Conservation (phyloP, 1,140 invertebrate genomes). For the Orius laevigatus region DNA sequence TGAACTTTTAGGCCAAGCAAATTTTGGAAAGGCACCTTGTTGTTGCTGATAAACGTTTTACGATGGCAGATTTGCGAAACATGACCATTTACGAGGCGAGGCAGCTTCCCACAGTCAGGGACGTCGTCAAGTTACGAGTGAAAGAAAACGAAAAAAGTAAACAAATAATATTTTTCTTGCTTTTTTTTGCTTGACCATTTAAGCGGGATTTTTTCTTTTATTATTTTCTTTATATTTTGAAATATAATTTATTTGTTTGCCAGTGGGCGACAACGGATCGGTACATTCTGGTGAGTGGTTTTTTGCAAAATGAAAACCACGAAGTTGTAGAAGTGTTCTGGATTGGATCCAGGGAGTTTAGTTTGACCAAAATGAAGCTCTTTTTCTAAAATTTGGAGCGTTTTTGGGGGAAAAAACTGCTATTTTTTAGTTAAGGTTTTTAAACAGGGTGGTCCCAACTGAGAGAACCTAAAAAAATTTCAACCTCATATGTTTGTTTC, state of each 20-base stretch:
- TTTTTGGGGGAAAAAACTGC: no score
- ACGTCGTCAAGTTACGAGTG: conserved; percentile 47
- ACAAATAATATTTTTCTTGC: conserved; percentile 20
- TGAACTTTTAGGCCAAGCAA: conserved; percentile 44
- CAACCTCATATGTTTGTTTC: no score
- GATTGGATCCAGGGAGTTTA: no score
- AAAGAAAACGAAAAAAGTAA: conserved; percentile 61
- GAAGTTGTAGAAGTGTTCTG: no score
- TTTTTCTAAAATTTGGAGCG: no score
- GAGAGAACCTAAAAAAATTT: no score
- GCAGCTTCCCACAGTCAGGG: conserved; percentile 48
- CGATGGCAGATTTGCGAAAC: conserved; percentile 57
- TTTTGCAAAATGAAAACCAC: not conserved
- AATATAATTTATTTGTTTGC: conserved; percentile 6
- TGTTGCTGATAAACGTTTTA: conserved; percentile 48
- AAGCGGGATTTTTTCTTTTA: not conserved
- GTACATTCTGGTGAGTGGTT: conserved; percentile 14
- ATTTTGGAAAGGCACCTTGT: conserved; percentile 69
- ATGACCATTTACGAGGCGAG: conserved; percentile 34
- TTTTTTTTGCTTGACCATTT: conserved; percentile 1
- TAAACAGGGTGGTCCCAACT: no score
- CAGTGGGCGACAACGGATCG: conserved; percentile 9
- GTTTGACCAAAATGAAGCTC: no score
- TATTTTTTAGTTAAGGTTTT: no score
- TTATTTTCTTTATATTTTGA: not conserved